Evolutionary conservation across 2,113 vertebrate species (phyloP).

Genomic region (Carassius auratus): DNA sequence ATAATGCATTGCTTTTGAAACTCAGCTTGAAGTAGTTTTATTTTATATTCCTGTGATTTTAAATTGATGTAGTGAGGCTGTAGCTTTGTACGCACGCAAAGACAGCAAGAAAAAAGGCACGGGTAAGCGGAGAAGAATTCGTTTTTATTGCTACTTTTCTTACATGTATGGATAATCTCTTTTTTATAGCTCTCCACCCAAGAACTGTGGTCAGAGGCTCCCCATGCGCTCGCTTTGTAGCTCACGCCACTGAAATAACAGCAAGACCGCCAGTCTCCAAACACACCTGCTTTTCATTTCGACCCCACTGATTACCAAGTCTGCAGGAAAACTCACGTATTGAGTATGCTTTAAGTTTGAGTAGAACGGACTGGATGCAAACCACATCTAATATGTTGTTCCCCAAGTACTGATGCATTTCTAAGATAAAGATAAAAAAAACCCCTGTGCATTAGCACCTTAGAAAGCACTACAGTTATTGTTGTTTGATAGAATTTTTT

Average conservation of each 20-base stretch:
- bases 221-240: not conserved
- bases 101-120: conserved; percentile 5
- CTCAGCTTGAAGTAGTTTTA: not conserved
- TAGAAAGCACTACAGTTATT: not conserved
- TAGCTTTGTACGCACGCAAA: conserved; percentile 14
- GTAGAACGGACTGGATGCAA: not conserved
- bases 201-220: conserved; percentile 8
- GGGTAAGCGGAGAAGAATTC: not conserved
- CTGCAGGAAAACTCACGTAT: not conserved
- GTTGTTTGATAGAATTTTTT: not conserved
- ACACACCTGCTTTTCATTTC: conserved; percentile 50
- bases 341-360: not conserved
- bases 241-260: conserved; percentile 49
- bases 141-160: conserved; percentile 26
- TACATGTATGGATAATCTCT: conserved; percentile 23
- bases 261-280: conserved; percentile 31
- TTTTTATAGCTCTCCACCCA: conserved; percentile 31
- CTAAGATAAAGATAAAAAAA: not conserved
- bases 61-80: conserved; percentile 9
- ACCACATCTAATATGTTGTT: not conserved
- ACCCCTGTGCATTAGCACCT: not conserved
- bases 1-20: conserved; percentile 1
- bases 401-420: not conserved
- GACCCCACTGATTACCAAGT: conserved; percentile 20
- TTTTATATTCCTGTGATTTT: conserved; percentile 2